phyloP scores from a whole-genome alignment of 30 jellyfish, hydroid and myxozoan genomes.

The Chironex yamaguchii region DNA sequence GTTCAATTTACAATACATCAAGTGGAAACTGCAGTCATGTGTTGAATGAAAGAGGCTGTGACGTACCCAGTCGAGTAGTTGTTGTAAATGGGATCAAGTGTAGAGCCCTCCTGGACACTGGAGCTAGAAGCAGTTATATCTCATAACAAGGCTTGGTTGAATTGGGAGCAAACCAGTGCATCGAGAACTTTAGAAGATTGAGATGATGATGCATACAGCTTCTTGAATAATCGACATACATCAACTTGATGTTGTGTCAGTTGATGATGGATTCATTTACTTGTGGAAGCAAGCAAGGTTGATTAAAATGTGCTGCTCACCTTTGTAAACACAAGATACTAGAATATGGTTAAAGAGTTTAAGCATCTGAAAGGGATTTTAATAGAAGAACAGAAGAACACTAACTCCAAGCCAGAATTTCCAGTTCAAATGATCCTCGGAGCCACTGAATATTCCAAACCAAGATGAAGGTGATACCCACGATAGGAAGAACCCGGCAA shows the following conservation, averaged over 20 bases:
- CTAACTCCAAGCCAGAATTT: conserved; percentile 16
- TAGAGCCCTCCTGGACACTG: not conserved
- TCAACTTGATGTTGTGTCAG: conserved; percentile 46
- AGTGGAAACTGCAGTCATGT: conserved; percentile 23
- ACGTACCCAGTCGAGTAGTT: not conserved
- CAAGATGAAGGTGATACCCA: conserved; percentile 57
- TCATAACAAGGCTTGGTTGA: not conserved
- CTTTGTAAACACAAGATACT: conserved; percentile 56
- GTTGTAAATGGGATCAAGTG: not conserved
- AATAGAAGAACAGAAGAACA: conserved; percentile 49
- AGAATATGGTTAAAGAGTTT: conserved; percentile 24
- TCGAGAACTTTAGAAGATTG: conserved; percentile 57
- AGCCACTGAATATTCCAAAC: conserved; percentile 62
- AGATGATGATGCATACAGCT: conserved; percentile 62
- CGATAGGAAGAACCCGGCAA: conserved; percentile 67
- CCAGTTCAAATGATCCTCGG: conserved; percentile 59
- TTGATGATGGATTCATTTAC: too few relatives aligned
- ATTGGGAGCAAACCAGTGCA: conserved; percentile 24
- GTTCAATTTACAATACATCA: too few relatives aligned
- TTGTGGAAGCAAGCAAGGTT: not conserved
- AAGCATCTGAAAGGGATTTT: conserved; percentile 63
- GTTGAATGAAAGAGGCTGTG: not conserved
- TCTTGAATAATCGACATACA: conserved; percentile 14
- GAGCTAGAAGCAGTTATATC: not conserved
- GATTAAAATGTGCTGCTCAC: not conserved